phyloP scores from a whole-genome alignment of 2,797 vertebrate genomes.

The Calcarius lapponicus region DNA sequence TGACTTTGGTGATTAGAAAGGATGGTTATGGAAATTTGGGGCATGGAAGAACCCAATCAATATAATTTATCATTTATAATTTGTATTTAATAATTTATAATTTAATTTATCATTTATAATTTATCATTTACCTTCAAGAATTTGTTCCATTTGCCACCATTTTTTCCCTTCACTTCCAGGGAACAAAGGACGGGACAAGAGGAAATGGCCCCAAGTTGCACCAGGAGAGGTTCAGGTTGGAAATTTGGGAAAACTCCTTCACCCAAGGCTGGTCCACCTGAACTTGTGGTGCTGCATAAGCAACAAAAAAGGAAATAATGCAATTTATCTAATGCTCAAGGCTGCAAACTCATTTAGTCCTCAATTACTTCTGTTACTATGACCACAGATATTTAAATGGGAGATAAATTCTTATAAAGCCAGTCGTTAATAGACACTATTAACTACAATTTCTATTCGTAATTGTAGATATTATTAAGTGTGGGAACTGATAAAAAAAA shows the following conservation, averaged over 20 bases:
- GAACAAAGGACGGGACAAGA: not conserved
- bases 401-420: conserved; percentile 58
- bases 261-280: not conserved
- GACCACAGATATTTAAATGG: conserved; percentile 53
- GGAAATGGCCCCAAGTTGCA: not conserved
- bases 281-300: not conserved
- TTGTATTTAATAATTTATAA: too few species aligned
- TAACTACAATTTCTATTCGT: conserved; percentile 47
- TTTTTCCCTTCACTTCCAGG: not conserved
- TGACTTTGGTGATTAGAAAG: not conserved
- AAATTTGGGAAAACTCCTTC: not conserved
- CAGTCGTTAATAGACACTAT: conserved; percentile 43
- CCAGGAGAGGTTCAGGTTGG: not conserved
- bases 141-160: not conserved
- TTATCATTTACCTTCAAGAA: not conserved
- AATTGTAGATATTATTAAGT: conserved; percentile 59
- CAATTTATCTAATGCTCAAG: conserved; percentile 21
- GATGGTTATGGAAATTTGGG: not conserved
- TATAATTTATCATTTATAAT: not conserved
- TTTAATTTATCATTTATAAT: not conserved
- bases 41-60: rapidly evolving
- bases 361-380: conserved; percentile 56
- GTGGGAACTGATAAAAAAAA: conserved; percentile 46
- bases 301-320: not conserved
- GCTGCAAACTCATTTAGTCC: conserved; percentile 47